A percentile compares a stretch with the other conserved stretches of the same genome.
Evolutionary conservation across 1,140 invertebrate genomes (phyloP).

Genomic region (Diorhabda carinulata): DNA sequence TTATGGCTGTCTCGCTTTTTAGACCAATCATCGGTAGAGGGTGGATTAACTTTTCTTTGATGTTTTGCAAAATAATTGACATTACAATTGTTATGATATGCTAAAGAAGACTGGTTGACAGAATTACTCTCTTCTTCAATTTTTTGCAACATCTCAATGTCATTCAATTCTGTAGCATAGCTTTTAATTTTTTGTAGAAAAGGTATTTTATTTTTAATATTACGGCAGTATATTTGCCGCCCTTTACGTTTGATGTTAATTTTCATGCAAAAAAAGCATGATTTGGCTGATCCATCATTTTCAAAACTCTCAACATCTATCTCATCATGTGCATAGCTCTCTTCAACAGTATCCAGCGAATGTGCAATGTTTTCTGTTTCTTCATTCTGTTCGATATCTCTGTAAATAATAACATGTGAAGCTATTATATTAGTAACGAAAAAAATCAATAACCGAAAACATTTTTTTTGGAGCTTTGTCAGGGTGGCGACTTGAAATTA

Average conservation of each 20-base stretch:
- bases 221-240: conserved; percentile 9
- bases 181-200: conserved; percentile 3
- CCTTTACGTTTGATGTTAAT: conserved; percentile 11
- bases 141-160: conserved; percentile 15
- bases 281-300: conserved; percentile 8
- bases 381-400: conserved; percentile 6
- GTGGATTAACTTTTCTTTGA: conserved; percentile 12
- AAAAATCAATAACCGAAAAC: conserved; percentile 3
- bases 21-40: conserved; percentile 1
- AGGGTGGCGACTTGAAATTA: conserved; percentile 5
- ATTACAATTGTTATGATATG: conserved; percentile 8
- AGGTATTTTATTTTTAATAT: conserved; percentile 6
- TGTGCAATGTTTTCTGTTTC: not conserved
- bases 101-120: conserved; percentile 2
- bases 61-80: conserved; percentile 13
- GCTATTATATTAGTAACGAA: conserved; percentile 12
- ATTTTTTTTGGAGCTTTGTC: not conserved
- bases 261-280: conserved; percentile 14
- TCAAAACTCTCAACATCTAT: conserved; percentile 11
- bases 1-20: conserved; percentile 6
- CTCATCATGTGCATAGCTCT: not conserved
- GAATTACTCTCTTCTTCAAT: conserved; percentile 10
- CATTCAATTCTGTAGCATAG: conserved; percentile 9
- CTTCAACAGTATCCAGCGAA: conserved; percentile 4
- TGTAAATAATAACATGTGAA: conserved; percentile 13